phyloP scores from a whole-genome alignment of 2,113 vertebrate species.

The Xiphophorus maculatus region DNA sequence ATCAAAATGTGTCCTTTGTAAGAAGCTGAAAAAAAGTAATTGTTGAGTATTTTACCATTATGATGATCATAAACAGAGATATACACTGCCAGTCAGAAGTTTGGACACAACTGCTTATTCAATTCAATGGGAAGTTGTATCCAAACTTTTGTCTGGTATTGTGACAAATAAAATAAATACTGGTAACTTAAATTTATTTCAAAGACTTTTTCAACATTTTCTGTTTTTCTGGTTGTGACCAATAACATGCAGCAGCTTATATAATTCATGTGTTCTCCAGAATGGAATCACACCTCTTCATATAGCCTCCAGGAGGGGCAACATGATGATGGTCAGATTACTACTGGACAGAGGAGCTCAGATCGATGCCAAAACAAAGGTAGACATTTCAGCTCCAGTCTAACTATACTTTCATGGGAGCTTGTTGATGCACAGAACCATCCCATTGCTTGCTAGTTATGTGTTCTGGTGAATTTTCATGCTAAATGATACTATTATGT shows the following conservation, averaged over 20 bases:
- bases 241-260: background rate
- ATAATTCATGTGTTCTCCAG: constrained; percentile 66
- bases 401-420: background rate
- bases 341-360: constrained; percentile 94
- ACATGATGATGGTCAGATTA: constrained; percentile 96
- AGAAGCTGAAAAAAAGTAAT: too few relatives aligned
- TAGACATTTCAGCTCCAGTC: constrained; percentile 46
- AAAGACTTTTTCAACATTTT: background rate
- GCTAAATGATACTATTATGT: background rate
- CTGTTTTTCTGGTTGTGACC: background rate
- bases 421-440: background rate
- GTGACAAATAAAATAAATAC: too few relatives aligned
- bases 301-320: constrained; percentile 94
- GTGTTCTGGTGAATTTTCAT: background rate
- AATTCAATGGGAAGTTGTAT: too few relatives aligned
- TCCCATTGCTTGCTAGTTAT: background rate
- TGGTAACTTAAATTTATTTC: too few relatives aligned
- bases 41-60: too few relatives aligned
- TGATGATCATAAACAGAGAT: too few relatives aligned
- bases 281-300: constrained; percentile 97
- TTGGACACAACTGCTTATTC: too few relatives aligned
- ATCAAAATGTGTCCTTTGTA: too few relatives aligned
- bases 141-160: too few relatives aligned
- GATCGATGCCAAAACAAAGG: constrained; percentile 96
- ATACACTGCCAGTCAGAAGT: too few relatives aligned